A percentile compares a stretch with the other conserved stretches of the same genome.
Evolutionary conservation across 2,888 invertebrate species (phyloP).

Genomic region (Xylota segnis): DNA sequence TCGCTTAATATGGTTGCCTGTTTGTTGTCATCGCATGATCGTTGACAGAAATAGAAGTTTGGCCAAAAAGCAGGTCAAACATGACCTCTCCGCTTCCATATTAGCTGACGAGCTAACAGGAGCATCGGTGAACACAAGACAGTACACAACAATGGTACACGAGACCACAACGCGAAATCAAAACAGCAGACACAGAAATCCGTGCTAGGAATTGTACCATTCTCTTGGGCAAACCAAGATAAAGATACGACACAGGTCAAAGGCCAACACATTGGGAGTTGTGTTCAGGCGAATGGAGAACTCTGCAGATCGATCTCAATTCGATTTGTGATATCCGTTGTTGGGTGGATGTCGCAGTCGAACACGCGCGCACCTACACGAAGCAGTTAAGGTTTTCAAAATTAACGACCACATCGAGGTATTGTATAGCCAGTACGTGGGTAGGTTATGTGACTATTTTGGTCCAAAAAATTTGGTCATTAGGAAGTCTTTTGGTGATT

Average conservation of each 20-base stretch:
- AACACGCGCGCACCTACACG: slow-evolving; percentile 64
- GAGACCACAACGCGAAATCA: slow-evolving; percentile 40
- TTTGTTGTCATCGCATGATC: slow-evolving; percentile 63
- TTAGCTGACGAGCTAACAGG: slow-evolving; percentile 70
- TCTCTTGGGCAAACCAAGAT: slow-evolving; percentile 28
- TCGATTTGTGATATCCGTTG: slow-evolving; percentile 48
- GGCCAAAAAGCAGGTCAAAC: slow-evolving; percentile 71
- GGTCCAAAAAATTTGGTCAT: slow-evolving; percentile 44
- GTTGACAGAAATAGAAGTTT: slow-evolving; percentile 70
- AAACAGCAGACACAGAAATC: slow-evolving; percentile 52
- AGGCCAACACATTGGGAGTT: slow-evolving; percentile 71
- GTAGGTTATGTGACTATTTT: slow-evolving; percentile 45
- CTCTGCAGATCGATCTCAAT: slow-evolving; percentile 68
- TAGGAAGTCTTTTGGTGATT: slow-evolving; percentile 45
- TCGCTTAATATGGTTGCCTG: slow-evolving; percentile 56
- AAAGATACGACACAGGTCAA: slow-evolving; percentile 47
- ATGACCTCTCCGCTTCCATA: slow-evolving; percentile 75
- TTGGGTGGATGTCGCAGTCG: slow-evolving; percentile 3
- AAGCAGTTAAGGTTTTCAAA: slow-evolving; percentile 49
- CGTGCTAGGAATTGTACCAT: slow-evolving; percentile 65
- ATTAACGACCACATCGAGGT: not conserved
- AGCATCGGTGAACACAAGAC: slow-evolving; percentile 42
- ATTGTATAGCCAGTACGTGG: slow-evolving; percentile 34
- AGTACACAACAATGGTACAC: slow-evolving; percentile 39
- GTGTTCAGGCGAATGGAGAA: slow-evolving; percentile 1